Base-by-base conservation (phyloP, 2,113 vertebrate genomes). In the Spheniscus mendiculus region DNA sequence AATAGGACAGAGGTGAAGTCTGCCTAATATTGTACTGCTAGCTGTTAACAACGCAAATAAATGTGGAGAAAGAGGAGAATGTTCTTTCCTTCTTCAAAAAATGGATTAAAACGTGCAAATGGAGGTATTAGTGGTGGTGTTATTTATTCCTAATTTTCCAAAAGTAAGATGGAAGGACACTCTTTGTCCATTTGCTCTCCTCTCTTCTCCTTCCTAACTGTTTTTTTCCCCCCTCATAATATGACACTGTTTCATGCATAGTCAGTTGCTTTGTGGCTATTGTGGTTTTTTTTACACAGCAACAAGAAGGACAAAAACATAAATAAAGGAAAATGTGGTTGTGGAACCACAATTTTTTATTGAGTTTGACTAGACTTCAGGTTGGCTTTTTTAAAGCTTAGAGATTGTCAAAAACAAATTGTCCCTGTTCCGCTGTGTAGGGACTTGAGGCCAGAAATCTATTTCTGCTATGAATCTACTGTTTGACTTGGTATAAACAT, bases 391-490 rank as follows among this genome's bases (percentile, higher is more conserved):
- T 61, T 56, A 38, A 49, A 70, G 83, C 56, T 61, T 38, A 3
- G 36, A 44, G 38, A 15, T 20, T 34, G 25, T 44, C 29, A 22
- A 16, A 80, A 26, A 0, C 58, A 44, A 16, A 18, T 49, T 23
- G 10, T 26, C 11, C 17, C 45, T 13, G 5, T 12, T 36, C 32
- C 12, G 3, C 47, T 15, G 36, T 15, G 55, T 8, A 34, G 61
- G 74, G 15, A 53, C 32, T 32, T 9, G 47, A 49, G 63, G 67
- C 11, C 80, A 85, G 65, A 8, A 65, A 32, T 71, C 11, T 32
- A 1, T 6, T 56, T 27, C 6, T 93, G 55, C 8, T 59, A 0
- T 0, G 0, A 6, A 18, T 25, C 3, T 32, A 1, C 49, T 63
- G 49, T 76, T 61, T 36, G 55, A 25, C 22, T 32, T 36, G 53